Base-by-base conservation (phyloP, 2,888 invertebrate genomes). In the Meghimatium bilineatum region DNA sequence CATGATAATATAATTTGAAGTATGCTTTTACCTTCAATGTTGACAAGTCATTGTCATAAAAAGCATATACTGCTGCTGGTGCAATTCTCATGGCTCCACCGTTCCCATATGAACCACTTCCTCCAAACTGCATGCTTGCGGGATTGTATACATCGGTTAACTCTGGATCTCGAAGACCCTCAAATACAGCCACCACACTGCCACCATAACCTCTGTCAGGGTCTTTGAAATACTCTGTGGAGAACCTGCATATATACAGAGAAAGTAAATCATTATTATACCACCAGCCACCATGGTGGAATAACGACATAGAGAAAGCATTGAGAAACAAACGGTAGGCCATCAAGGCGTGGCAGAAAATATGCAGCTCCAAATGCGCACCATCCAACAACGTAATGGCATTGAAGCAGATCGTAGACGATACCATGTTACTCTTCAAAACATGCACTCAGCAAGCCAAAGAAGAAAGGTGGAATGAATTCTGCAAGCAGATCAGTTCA, bases 1-100 rank as follows among this genome's bases (percentile, higher is more conserved):
- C 44, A 44, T 44, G 44, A 44, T 8, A 44, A 44, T 5, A 44
- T 44, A 12, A 5, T 44, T 44, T 44, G 44, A 44, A 8, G 56
- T 56, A 14, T 12, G 2, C 12, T 63, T 32, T 23, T 79, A 91
- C 92, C 87, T 88, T 86, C 63, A 91, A 84, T 36, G 88, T 85
- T 20, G 85, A 38, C 71, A 87, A 84, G 36, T 88, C 85, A 60
- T 88, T 76, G 74, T 90, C 89, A 80, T 89, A 85, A 14, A 87
- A 89, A 38, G 80, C 60, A 88, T 95, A 96, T 72, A 96, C 92
- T 0, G 96, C 95, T 67, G 96, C 93, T 1, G 96, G 96, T 36
- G 95, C 94, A 44, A 96, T 94, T 89, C 96, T 94, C 96, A 96
- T 96, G 0, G 96, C 96, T 72, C 95, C 96, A 1, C 96, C 96